Evolutionary conservation across 2,888 invertebrate species (phyloP).

Genomic region (Lissocephala sabroskyi): DNA sequence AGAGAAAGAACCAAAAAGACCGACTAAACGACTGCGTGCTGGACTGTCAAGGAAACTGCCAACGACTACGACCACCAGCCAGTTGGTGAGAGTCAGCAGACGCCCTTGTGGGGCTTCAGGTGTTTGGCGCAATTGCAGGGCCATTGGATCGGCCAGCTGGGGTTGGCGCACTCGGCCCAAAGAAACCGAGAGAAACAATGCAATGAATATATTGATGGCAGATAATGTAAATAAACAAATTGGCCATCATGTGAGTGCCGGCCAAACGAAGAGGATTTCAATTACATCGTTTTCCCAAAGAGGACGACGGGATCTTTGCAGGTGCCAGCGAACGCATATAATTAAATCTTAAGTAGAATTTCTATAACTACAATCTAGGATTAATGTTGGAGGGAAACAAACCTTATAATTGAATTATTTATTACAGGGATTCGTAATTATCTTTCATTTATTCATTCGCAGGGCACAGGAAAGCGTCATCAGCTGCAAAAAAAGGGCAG

Average conservation of each 20-base stretch:
- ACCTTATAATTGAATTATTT: too few relatives aligned
- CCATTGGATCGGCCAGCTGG: too few relatives aligned
- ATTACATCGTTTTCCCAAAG: too few relatives aligned
- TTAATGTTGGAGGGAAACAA: too few relatives aligned
- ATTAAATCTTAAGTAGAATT: too few relatives aligned
- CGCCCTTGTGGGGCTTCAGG: constrained; percentile 33
- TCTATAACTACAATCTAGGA: too few relatives aligned
- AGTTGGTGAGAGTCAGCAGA: neutral
- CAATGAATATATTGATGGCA: constrained; percentile 13
- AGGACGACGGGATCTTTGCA: too few relatives aligned
- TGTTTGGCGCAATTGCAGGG: neutral
- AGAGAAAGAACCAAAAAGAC: neutral
- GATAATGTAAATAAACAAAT: constrained; percentile 12
- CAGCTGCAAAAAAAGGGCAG: neutral
- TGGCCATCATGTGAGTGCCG: constrained; percentile 50
- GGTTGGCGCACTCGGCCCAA: neutral
- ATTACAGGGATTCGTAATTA: too few relatives aligned
- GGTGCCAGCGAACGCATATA: too few relatives aligned
- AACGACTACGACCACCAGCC: neutral
- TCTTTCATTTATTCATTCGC: constrained; percentile 27
- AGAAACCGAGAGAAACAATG: constrained; percentile 11
- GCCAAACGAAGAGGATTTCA: too few relatives aligned
- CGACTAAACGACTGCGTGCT: neutral
- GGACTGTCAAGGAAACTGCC: constrained; percentile 34
- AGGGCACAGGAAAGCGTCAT: constrained; percentile 11